Evolutionary conservation across 1,140 invertebrate genomes (phyloP).

Genomic region (Mylabris phalerata): DNA sequence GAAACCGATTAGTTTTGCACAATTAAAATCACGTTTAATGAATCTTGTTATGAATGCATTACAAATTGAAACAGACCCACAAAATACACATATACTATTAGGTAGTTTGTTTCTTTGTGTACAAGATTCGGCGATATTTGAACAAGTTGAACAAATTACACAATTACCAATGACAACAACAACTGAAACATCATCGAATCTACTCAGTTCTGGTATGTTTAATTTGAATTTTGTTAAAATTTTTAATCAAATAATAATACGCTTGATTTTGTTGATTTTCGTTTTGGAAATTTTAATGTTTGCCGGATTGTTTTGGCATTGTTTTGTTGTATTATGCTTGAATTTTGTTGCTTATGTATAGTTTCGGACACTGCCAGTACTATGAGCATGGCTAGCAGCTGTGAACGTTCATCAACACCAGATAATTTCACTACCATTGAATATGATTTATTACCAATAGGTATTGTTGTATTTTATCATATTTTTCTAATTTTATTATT

Average conservation of each 20-base stretch:
- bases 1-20: slow-evolving; percentile 61
- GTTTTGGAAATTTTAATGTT: slow-evolving; percentile 8
- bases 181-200: slow-evolving; percentile 54
- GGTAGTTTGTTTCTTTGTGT: slow-evolving; percentile 73
- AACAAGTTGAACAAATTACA: slow-evolving; percentile 61
- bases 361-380: slow-evolving; percentile 42
- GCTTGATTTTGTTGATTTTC: slow-evolving; percentile 5
- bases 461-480: slow-evolving; percentile 26
- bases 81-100: slow-evolving; percentile 85
- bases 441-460: slow-evolving; percentile 30
- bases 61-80: slow-evolving; percentile 77
- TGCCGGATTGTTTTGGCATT: slow-evolving; percentile 2
- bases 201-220: slow-evolving; percentile 63
- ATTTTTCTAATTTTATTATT: neutral
- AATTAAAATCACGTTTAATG: slow-evolving; percentile 74
- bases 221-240: neutral
- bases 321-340: slow-evolving; percentile 19
- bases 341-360: slow-evolving; percentile 31
- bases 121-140: slow-evolving; percentile 72
- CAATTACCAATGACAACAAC: slow-evolving; percentile 39
- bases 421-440: slow-evolving; percentile 26
- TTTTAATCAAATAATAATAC: neutral
- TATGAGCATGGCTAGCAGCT: slow-evolving; percentile 38
- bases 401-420: slow-evolving; percentile 29
- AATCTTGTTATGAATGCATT: slow-evolving; percentile 81